phyloP scores from a whole-genome alignment of 2,113 vertebrate species.

The Cryptotis parvus region DNA sequence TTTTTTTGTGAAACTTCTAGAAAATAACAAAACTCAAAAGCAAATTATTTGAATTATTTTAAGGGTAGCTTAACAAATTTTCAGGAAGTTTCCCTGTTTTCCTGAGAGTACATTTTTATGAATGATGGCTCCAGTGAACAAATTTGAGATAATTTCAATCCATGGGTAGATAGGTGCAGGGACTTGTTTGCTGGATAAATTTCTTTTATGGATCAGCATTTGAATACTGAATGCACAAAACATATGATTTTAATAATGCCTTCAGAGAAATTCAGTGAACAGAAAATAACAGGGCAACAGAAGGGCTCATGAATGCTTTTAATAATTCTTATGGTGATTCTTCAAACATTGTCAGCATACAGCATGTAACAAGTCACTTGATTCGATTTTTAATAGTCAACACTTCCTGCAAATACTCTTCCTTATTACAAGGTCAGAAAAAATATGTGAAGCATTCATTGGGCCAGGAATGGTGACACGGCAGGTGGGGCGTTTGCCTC shows the following conservation, averaged over 20 bases:
- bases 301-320: not conserved
- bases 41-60: not conserved
- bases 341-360: not conserved
- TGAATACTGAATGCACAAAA: not conserved
- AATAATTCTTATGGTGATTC: not conserved
- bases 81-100: not conserved
- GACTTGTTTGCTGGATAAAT: not conserved
- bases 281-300: not conserved
- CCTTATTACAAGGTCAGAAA: not conserved
- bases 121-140: not conserved
- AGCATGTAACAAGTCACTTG: not conserved
- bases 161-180: too few species aligned
- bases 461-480: not conserved
- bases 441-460: not conserved
- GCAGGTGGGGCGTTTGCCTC: too few species aligned
- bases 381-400: constrained; percentile 1
- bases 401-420: not conserved
- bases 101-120: not conserved
- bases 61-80: not conserved
- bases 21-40: not conserved
- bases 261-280: not conserved
- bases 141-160: not conserved
- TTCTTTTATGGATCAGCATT: not conserved
- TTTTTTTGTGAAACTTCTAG: not conserved
- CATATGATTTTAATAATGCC: not conserved